Evolutionary conservation across 2,888 invertebrate species (phyloP).

Genomic region (Tanypteryx hageni): DNA sequence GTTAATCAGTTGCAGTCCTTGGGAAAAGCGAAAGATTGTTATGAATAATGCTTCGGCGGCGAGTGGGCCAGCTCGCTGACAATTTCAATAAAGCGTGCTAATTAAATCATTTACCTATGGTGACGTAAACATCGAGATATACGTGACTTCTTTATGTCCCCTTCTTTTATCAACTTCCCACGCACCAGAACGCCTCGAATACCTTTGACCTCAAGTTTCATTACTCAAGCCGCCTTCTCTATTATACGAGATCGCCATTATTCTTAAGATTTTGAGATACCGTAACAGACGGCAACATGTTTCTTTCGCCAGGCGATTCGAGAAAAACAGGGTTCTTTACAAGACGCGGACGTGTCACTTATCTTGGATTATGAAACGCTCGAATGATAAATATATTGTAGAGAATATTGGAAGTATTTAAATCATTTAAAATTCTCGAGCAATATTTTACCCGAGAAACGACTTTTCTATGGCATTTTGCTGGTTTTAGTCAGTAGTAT

Average conservation of each 20-base stretch:
- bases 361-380: background rate
- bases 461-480: background rate
- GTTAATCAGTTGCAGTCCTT: conserved; percentile 27
- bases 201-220: conserved; percentile 2
- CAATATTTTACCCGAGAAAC: background rate
- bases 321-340: background rate
- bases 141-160: conserved; percentile 3
- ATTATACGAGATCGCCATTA: conserved; percentile 10
- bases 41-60: background rate
- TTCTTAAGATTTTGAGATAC: background rate
- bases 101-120: conserved; percentile 4
- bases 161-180: conserved; percentile 15
- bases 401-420: background rate
- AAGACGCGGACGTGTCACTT: background rate
- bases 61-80: background rate
- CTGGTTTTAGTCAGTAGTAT: too few relatives aligned
- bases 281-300: background rate
- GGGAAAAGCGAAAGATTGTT: background rate
- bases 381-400: background rate
- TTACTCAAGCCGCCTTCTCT: background rate
- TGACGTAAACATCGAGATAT: conserved; percentile 26
- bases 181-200: background rate
- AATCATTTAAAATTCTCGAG: background rate
- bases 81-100: conserved; percentile 19
- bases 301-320: background rate